Evolutionary conservation across 2,888 invertebrate genomes (phyloP).

Genomic region (Caenorhabditis sp.): DNA sequence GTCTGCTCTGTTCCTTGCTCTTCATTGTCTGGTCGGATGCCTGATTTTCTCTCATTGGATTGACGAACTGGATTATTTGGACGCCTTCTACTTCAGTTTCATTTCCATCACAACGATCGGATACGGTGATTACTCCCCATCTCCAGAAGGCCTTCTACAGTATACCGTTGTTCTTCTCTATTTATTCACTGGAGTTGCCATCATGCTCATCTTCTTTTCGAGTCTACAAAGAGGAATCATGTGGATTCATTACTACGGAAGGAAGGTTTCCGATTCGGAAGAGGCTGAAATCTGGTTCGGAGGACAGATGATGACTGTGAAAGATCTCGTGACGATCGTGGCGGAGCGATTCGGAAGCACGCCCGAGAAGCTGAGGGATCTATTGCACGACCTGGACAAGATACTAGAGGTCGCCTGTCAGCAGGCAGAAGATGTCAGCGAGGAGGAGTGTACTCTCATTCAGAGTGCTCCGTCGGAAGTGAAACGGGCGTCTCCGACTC

Average conservation of each 20-base stretch:
- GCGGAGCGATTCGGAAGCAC: constrained; percentile 65
- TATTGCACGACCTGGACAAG: constrained; percentile 65
- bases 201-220: constrained; percentile 67
- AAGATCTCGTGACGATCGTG: constrained; percentile 66
- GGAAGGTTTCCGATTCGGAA: constrained; percentile 60
- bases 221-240: constrained; percentile 64
- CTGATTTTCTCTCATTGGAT: constrained; percentile 69
- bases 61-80: constrained; percentile 63
- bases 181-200: constrained; percentile 63
- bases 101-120: constrained; percentile 75
- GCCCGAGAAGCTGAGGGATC: constrained; percentile 61
- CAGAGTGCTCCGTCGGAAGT: neutral
- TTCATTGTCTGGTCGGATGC: constrained; percentile 67
- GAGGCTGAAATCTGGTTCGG: constrained; percentile 73
- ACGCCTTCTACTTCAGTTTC: constrained; percentile 74
- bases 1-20: constrained; percentile 56
- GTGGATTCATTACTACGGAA: constrained; percentile 64
- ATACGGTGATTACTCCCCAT: constrained; percentile 69
- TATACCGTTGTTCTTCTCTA: constrained; percentile 64
- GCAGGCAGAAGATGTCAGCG: constrained; percentile 31
- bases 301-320: constrained; percentile 68
- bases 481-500: neutral
- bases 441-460: constrained; percentile 10
- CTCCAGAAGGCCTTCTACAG: constrained; percentile 62
- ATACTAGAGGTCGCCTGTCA: constrained; percentile 64